These are phyloP conservation scores for Trichonephila inaurata DNA, from an alignment of 1,140 invertebrate genomes.

Conservation along the genomic window DNA sequence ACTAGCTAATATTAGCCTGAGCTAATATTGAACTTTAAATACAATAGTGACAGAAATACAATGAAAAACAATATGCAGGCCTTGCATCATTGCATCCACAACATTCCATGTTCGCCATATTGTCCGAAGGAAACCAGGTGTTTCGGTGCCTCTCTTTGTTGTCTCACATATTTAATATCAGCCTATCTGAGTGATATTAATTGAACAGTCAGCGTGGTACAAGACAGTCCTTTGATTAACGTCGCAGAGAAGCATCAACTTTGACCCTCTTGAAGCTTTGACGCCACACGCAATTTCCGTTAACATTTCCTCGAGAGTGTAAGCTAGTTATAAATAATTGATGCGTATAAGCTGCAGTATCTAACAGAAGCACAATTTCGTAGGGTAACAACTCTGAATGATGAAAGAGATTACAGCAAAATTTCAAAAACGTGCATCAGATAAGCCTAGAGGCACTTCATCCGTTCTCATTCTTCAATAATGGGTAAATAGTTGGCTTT, in stretches of 20 bases:
- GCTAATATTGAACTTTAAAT: too few relatives aligned
- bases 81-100: not conserved
- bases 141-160: not conserved
- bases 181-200: slow-evolving; percentile 14
- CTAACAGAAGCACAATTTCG: not conserved
- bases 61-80: not conserved
- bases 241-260: slow-evolving; percentile 24
- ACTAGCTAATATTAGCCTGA: too few relatives aligned
- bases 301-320: slow-evolving; percentile 56
- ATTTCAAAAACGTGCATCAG: too few relatives aligned
- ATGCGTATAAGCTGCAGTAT: slow-evolving; percentile 5
- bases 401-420: too few relatives aligned
- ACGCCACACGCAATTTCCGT: slow-evolving; percentile 57
- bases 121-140: slow-evolving; percentile 2
- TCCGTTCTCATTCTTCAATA: too few relatives aligned
- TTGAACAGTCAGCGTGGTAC: slow-evolving; percentile 34
- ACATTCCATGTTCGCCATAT: not conserved
- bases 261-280: slow-evolving; percentile 46
- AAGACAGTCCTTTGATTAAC: slow-evolving; percentile 49
- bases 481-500: too few relatives aligned
- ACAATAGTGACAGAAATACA: not conserved
- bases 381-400: not conserved
- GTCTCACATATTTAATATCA: slow-evolving; percentile 43
- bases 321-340: slow-evolving; percentile 69
- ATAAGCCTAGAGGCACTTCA: too few relatives aligned